Evolutionary conservation across 1,140 invertebrate genomes (phyloP).

Genomic region (Brachionus paranguensis): DNA sequence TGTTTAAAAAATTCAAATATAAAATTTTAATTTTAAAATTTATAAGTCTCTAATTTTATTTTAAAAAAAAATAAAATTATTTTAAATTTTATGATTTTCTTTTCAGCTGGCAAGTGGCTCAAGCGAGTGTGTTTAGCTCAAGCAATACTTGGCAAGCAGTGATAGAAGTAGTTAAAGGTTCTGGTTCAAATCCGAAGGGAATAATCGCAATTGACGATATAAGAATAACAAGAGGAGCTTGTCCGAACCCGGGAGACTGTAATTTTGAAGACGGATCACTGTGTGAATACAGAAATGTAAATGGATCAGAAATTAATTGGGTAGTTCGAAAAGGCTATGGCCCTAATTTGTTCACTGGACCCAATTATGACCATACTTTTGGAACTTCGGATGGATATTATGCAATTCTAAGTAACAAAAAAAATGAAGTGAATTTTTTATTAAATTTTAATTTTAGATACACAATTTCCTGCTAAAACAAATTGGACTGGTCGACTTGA

Average conservation of each 20-base stretch:
- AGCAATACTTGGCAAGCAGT: constrained; percentile 29
- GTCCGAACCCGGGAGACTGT: constrained; percentile 31
- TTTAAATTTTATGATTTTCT: background rate
- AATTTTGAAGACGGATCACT: constrained; percentile 29
- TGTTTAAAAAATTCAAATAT: too few species aligned
- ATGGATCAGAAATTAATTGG: background rate
- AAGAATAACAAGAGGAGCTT: background rate
- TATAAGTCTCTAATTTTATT: too few species aligned
- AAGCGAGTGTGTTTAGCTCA: background rate
- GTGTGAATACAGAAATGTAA: background rate
- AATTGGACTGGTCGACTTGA: background rate
- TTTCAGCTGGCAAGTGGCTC: constrained; percentile 5
- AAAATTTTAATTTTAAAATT: too few species aligned
- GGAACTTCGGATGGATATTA: constrained; percentile 49
- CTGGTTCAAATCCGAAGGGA: background rate
- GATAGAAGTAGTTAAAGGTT: constrained; percentile 3
- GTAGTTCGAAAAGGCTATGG: background rate
- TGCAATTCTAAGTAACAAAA: constrained; percentile 41
- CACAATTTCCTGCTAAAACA: background rate
- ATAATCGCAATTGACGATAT: constrained; percentile 38
- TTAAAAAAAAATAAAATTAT: too few species aligned
- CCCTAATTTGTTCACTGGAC: constrained; percentile 39
- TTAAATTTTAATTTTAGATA: background rate
- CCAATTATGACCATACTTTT: constrained; percentile 52
- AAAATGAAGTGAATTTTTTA: background rate